Evolutionary conservation across 2,113 vertebrate genomes (phyloP).

Genomic region (Philantomba maxwellii): DNA sequence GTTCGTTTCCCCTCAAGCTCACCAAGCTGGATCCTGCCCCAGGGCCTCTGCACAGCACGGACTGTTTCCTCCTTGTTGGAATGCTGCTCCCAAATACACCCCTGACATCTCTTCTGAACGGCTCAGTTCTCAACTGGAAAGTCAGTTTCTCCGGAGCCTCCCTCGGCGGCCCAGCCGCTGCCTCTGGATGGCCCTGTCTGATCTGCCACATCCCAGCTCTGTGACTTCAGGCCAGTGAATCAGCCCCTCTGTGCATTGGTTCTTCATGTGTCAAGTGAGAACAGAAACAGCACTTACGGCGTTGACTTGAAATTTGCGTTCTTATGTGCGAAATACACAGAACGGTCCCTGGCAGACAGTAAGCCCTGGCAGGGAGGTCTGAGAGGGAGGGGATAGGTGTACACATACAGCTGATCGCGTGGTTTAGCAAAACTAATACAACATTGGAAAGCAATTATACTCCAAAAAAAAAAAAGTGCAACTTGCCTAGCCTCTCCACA

Average conservation of each 20-base stretch:
- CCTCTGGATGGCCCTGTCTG: not conserved
- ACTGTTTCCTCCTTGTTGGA: no score
- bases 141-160: not conserved
- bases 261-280: not conserved
- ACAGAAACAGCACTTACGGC: not conserved
- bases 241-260: not conserved
- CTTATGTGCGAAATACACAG: not conserved
- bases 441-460: not conserved
- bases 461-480: not conserved
- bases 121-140: not conserved
- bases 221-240: not conserved
- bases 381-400: no score
- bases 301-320: not conserved
- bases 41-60: not conserved
- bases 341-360: not conserved
- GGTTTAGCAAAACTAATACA: not conserved
- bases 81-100: not conserved
- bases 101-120: not conserved
- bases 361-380: not conserved
- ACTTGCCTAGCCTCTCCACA: not conserved
- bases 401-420: rapidly evolving
- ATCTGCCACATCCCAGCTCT: not conserved
- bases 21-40: not conserved
- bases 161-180: not conserved
- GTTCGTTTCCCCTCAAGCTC: not conserved